phyloP scores from a whole-genome alignment of 2,888 invertebrate species.

The Ethmia dodecea region DNA sequence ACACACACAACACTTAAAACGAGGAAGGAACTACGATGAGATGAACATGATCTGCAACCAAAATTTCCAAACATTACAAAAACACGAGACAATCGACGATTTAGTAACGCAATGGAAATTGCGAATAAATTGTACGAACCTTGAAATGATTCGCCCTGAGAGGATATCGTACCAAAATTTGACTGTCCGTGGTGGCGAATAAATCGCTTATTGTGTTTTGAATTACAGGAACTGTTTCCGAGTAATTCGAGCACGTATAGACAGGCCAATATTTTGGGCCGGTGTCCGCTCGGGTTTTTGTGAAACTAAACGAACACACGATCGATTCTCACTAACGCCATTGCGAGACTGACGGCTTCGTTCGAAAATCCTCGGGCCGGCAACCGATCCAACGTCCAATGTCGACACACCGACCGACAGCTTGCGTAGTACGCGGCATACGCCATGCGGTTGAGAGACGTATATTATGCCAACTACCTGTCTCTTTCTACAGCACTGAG shows the following conservation, averaged over 20 bases:
- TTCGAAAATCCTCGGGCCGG: slow-evolving; percentile 63
- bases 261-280: slow-evolving; percentile 79
- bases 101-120: slow-evolving; percentile 66
- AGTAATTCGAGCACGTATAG: slow-evolving; percentile 70
- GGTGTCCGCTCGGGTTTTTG: slow-evolving; percentile 76
- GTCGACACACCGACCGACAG: slow-evolving; percentile 77
- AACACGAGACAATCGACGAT: slow-evolving; percentile 53
- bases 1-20: slow-evolving; percentile 65
- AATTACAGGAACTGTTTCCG: slow-evolving; percentile 65
- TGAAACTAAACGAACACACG: slow-evolving; percentile 69
- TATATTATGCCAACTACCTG: slow-evolving; percentile 23
- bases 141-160: slow-evolving; percentile 76
- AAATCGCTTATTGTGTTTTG: slow-evolving; percentile 46
- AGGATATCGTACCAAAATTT: slow-evolving; percentile 78
- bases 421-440: slow-evolving; percentile 73
- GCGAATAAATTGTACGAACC: too few species aligned
- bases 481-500: slow-evolving; percentile 45
- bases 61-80: slow-evolving; percentile 48
- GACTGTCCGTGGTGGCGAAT: slow-evolving; percentile 69
- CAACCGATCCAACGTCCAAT: slow-evolving; percentile 75
- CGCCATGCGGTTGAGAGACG: slow-evolving; percentile 52
- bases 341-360: slow-evolving; percentile 69
- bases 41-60: slow-evolving; percentile 76
- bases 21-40: slow-evolving; percentile 72
- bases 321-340: slow-evolving; percentile 69